Conservation (phyloP, 2,113 vertebrate species). For the Ibidorhyncha struthersii region DNA sequence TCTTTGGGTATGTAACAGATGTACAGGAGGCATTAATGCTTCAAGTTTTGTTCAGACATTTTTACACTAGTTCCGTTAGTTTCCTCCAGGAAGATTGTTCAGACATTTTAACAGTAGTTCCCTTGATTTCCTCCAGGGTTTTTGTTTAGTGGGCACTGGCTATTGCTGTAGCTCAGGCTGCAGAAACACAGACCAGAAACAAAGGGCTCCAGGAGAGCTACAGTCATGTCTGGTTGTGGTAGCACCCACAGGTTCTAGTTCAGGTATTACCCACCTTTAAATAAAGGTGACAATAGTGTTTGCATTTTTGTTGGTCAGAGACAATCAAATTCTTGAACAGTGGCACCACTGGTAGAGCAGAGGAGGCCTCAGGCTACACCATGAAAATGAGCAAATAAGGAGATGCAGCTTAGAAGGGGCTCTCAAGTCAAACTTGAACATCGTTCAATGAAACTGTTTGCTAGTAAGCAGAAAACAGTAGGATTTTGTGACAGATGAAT, state of each 20-base stretch:
- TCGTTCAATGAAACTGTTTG: not conserved
- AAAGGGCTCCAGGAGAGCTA: not conserved
- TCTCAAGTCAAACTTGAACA: not conserved
- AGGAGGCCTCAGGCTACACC: not conserved
- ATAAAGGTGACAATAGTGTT: not conserved
- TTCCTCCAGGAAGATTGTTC: not conserved
- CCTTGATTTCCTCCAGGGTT: not conserved
- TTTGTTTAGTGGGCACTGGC: not conserved
- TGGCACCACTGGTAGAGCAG: not conserved
- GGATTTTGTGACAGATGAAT: not conserved
- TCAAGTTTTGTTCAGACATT: not conserved
- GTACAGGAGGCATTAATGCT: not conserved
- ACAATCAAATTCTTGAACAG: not conserved
- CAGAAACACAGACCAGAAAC: not conserved
- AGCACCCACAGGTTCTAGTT: not conserved
- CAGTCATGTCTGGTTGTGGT: not conserved
- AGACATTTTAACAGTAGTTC: not conserved
- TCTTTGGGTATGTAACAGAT: not conserved
- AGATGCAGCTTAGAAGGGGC: not conserved
- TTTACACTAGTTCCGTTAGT: not conserved
- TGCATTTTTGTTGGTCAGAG: not conserved
- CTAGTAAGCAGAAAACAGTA: not conserved
- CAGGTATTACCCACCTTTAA: fast-evolving
- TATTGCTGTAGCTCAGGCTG: not conserved
- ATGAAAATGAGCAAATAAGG: not conserved